Percentiles rank a stretch among this genome's conserved stretches.
These are phyloP conservation scores for Aythya baeri DNA, from an alignment of 2,113 vertebrate species.

Conservation along the genomic window DNA sequence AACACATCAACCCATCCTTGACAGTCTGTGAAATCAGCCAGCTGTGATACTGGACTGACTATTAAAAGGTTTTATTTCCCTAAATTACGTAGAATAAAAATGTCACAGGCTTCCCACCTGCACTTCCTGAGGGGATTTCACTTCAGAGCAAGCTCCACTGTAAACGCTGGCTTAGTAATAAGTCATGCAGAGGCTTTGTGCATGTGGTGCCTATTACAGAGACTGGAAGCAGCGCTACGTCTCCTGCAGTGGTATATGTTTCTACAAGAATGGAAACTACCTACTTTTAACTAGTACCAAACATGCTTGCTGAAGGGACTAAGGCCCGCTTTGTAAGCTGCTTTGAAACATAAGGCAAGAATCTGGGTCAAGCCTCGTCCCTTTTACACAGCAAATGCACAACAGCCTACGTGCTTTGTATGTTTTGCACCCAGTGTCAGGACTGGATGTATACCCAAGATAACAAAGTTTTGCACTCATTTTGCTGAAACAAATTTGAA, in stretches of 20 bases:
- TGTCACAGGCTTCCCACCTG: not conserved
- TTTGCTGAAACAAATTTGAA: not conserved
- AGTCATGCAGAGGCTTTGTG: not conserved
- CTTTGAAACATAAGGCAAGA: not conserved
- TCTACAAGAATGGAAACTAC: not conserved
- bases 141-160: not conserved
- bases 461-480: not conserved
- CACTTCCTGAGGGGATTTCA: not conserved
- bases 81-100: not conserved
- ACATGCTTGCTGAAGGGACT: not conserved
- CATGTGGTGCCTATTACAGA: not conserved
- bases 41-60: not conserved
- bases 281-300: not conserved
- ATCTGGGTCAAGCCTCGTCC: not conserved
- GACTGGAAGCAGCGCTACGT: not conserved
- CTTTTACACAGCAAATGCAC: not conserved
- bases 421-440: not conserved
- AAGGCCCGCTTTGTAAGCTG: not conserved
- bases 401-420: not conserved
- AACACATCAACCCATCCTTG: not conserved
- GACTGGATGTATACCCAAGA: not conserved
- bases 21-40: not conserved
- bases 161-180: not conserved
- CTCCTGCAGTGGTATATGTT: not conserved
- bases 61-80: not conserved